Base-by-base conservation (phyloP, 2,113 vertebrate genomes). In the Oceanites oceanicus region DNA sequence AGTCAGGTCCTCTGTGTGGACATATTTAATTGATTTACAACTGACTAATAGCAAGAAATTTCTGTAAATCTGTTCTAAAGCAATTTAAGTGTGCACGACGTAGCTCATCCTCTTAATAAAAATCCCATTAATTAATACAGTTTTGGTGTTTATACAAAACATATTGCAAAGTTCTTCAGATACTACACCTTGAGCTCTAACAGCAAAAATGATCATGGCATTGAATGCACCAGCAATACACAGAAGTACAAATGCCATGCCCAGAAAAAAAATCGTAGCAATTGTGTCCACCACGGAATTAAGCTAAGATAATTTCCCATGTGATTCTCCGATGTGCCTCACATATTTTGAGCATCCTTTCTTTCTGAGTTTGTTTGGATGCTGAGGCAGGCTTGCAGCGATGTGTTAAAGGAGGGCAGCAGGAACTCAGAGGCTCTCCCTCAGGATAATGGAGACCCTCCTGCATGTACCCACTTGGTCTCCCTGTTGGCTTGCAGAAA, bases 11-110 rank as follows among this genome's bases (percentile, higher is more conserved):
- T 95, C 50, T 73, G 11, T 70, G 42, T 59, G 82, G 74, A 66
- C 13, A 3, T 59, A 68, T 50, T 82, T 62, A 92, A 82, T 73
- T 72, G 42, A 58, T 84, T 92, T 91, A 95, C 36, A 78, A 36
- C 30, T 94, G 76, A 77, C 45, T 85, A 66, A 87, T 75, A 66
- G 62, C 62, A 85, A 89, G 12, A 83, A 94, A 95, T 92, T 91
- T 32, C 55, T 79, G 47, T 73, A 91, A 91, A 84, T 42, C 44
- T 40, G 32, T 61, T 90, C 49, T 70, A 82, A 94, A 95, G 45
- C 38, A 92, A 74, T 72, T 81, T 65, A 77, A 68, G 17, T 36
- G 40, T 79, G 38, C 10, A 63, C 6, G 4, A 38, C 27, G 13
- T 68, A 68, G 20, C 76, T 86, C 42, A 71, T 87, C 6, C 30